Evolutionary conservation across 2,797 vertebrate genomes (phyloP), one percentile per base, ranked within the genome.

Genomic region (Salmo trutta): DNA sequence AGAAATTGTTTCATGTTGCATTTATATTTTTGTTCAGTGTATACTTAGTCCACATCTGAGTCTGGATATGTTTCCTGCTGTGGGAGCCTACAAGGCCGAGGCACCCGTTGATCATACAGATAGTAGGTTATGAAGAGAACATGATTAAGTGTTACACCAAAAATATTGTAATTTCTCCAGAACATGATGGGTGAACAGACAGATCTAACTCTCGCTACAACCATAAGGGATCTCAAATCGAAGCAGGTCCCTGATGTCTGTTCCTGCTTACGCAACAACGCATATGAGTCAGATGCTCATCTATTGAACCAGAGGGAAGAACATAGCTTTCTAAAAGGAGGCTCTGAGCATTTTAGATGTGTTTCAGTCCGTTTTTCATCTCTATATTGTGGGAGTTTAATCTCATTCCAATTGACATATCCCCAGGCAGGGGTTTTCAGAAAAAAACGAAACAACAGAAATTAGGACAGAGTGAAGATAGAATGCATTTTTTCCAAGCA

Each of bases 401-500:
- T 94, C 92, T 92, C 88, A 91, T 93, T 95, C 89, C 90, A 92
- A 88, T 86, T 90, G 92, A 91, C 87, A 77, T 86, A 91, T 90
- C 93, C 91, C 84, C 82, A 86, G 92, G 93, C 90, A 80, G 7
- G 31, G 47, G 83, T 59, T 79, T 71, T 68, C 85, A 78, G 79
- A 81, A 78, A 77, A 54, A 76, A 87, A 12, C 59, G 15, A 90
- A 92, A 91, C 80, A 92, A 91, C 86, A 87, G 65, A 91, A 92
- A 93, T 90, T 88, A 90, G 87, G 88, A 89, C 90, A 90, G 81
- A 91, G 86, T 88, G 84, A 87, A 84, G 83, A 85, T 81, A 82
- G 81, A 80, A 85, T 86, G 41, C 66, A 80, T 78, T 83, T 85
- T 83, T 83, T 47, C 41, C 41, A 47, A 12, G 41, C 41, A 47